Conservation (phyloP, 2,113 vertebrate species). For the Onychostoma macrolepis region DNA sequence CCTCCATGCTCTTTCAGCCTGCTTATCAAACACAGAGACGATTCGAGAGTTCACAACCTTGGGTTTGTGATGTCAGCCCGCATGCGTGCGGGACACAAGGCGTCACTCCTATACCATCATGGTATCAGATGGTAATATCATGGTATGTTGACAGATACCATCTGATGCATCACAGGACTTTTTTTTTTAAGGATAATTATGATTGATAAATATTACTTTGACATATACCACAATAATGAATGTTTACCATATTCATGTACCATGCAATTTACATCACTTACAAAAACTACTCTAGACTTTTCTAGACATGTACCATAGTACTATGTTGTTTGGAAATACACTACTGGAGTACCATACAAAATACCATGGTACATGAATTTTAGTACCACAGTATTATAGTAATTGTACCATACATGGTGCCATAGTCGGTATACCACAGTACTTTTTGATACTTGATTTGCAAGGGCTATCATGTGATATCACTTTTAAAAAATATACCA, state of each 20-base stretch:
- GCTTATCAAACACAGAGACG: slow-evolving; percentile 30
- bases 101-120: neutral
- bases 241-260: neutral
- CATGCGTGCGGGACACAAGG: neutral
- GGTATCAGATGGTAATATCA: neutral
- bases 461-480: too few relatives aligned
- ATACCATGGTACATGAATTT: neutral
- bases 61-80: neutral
- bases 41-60: slow-evolving; percentile 34
- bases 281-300: neutral
- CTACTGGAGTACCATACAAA: neutral
- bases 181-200: neutral
- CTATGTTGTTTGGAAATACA: neutral
- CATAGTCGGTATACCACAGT: too few relatives aligned
- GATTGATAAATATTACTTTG: neutral
- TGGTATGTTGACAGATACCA: neutral
- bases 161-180: neutral
- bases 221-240: neutral
- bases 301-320: neutral
- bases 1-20: neutral
- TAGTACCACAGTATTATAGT: neutral
- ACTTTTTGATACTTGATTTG: too few relatives aligned
- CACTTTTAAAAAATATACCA: too few relatives aligned
- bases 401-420: too few relatives aligned
- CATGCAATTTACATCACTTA: neutral